Base-by-base conservation (phyloP, 2,888 invertebrate genomes). In the Noctuana brunneofusca region DNA sequence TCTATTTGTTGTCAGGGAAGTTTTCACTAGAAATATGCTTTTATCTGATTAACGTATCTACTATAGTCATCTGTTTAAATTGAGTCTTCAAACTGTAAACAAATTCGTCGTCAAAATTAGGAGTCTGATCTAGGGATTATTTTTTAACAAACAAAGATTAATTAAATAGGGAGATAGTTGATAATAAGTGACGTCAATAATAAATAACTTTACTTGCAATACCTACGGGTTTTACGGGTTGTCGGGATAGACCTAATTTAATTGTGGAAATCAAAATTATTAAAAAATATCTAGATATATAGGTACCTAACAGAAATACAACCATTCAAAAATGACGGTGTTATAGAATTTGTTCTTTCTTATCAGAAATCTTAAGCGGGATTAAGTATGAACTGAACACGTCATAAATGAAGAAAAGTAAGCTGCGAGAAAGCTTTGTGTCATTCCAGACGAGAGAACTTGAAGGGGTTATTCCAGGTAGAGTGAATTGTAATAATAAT, bases 351-450 rank as follows among this genome's bases (percentile, higher is more conserved):
- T 50, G 22, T 22, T 52, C 30, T 43, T 38, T 14, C 18, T 52
- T 43, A 52, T 55, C 55, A 55, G 43, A 52, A 52, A 52, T 52
- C 22, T 52, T 59, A 52, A 59, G 52, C 27, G 8, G 52, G 52
- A 59, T 59, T 59, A 59, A 41, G 41, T 43, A 52, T 59, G 41
- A 59, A 41, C 41, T 59, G 41, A 59, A 41, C 41, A 43, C 41
- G 52, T 52, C 58, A 52, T 52, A 59, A 52, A 43, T 22, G 35
- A 24, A 30, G 32, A 6, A 18, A 5, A 8, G 38, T 27, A 43
- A 46, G 46, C 32, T 52, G 30, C 16, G 18, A 5, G 30, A 1
- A 14, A 43, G 22, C 52, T 52, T 52, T 30, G 43, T 58, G 48
- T 58, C 52, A 30, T n/a, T 30, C 43, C 56, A 18, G 3, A 18